These are phyloP conservation scores for Sialis fuliginosa DNA, from an alignment of 2,888 invertebrate species.

Conservation along the genomic window DNA sequence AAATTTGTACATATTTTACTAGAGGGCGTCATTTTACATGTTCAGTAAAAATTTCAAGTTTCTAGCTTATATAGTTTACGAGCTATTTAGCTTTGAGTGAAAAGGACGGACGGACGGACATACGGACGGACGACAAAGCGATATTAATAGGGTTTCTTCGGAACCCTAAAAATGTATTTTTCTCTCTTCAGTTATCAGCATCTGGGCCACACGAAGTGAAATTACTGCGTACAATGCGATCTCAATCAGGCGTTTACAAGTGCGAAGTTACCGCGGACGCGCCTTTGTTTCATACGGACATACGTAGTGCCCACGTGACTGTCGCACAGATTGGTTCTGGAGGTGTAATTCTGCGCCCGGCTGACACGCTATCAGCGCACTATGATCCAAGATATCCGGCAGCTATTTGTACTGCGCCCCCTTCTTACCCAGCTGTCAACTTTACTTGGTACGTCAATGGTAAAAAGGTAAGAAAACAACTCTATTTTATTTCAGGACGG, in stretches of 20 bases:
- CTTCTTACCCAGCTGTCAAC: background rate
- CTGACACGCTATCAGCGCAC: background rate
- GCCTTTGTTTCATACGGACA: constrained; percentile 40
- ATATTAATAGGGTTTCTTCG: too few relatives aligned
- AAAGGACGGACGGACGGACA: too few relatives aligned
- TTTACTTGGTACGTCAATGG: background rate
- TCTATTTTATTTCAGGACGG: too few relatives aligned
- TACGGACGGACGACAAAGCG: too few relatives aligned
- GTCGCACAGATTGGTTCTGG: constrained; percentile 29
- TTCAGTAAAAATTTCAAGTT: too few relatives aligned
- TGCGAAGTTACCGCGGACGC: constrained; percentile 47
- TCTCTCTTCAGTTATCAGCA: constrained; percentile 1
- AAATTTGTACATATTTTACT: too few relatives aligned
- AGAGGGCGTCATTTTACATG: too few relatives aligned
- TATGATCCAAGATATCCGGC: background rate
- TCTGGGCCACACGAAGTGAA: constrained; percentile 4
- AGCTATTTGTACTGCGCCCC: background rate
- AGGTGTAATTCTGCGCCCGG: background rate
- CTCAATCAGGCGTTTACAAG: constrained; percentile 38
- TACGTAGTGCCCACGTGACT: constrained; percentile 32
- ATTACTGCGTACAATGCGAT: background rate
- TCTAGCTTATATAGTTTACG: too few relatives aligned
- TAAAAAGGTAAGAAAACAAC: background rate
- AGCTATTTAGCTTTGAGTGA: too few relatives aligned
- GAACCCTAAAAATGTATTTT: too few relatives aligned